Base-by-base conservation (phyloP, 2,888 invertebrate genomes). In the Andrena bucephala region DNA sequence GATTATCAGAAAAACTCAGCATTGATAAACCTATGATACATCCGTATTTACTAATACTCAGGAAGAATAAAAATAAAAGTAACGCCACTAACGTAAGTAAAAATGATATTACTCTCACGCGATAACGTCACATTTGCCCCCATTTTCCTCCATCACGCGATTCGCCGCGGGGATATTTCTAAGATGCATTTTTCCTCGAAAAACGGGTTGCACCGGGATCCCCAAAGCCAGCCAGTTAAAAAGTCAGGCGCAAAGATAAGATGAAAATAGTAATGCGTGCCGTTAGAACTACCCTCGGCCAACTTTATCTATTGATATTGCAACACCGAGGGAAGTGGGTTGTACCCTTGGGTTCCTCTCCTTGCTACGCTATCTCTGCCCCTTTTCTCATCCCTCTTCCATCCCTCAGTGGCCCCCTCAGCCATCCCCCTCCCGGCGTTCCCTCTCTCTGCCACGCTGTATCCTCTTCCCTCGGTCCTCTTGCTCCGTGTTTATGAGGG, bases 401-500 rank as follows among this genome's bases (percentile, higher is more conserved):
- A n/a, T 70, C 62, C 29, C n/a, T n/a, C 66, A n/a, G n/a, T 8
- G 20, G 10, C 29, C 13, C 71, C 33, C n/a, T 60, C 42, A 42
- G 16, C 42, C 42, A 52, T n/a, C 66, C 65, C 65, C 31, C 31
- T 60, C 16, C 20, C 29, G 13, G 31, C 31, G 54, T 27, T 54
- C 70, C 42, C 60, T 73, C 65, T 62, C 50, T 70, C 65, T 67
- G 29, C 2, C 65, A 20, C 57, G 20, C 63, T 27, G 52, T 54
- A 54, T 73, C 29, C 73, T 60, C 81, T 74, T 80, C 85, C 70
- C 79, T 77, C 83, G 65, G 68, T 81, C 77, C 71, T 66, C 68
- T 63, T 33, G 72, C 85, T 78, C 81, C 80, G 85, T 91, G 89
- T 91, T 92, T 91, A 92, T 86, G 90, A 91, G 91, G 42, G 88